These are phyloP conservation scores for Linurgus olivaceus DNA, from an alignment of 2,797 vertebrate species.

Conservation along the genomic window DNA sequence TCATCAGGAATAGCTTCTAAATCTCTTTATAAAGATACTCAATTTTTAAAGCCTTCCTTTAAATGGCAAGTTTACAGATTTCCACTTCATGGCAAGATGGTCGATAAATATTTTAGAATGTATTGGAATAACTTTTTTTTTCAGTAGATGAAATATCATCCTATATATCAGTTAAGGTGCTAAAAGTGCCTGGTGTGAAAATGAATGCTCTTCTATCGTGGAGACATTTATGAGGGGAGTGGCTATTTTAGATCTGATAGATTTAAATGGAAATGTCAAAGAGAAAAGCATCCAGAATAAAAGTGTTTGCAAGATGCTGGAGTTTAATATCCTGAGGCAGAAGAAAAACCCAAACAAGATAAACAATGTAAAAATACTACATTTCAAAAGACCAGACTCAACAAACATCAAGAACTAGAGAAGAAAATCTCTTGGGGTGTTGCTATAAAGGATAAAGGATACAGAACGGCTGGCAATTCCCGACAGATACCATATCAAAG, in stretches of 20 bases:
- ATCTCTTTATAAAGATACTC: background rate
- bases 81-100: background rate
- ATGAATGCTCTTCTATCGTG: background rate
- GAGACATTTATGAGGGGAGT: background rate
- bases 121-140: background rate
- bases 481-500: background rate
- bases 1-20: background rate
- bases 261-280: slow-evolving; percentile 8
- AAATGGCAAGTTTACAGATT: background rate
- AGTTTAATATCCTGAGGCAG: background rate
- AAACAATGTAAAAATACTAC: background rate
- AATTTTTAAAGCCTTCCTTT: background rate
- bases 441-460: background rate
- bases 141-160: background rate
- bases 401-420: background rate
- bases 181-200: background rate
- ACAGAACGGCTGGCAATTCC: background rate
- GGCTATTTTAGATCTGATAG: background rate
- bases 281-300: background rate
- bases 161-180: background rate
- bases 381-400: background rate
- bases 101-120: background rate
- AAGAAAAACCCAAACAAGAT: background rate
- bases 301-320: background rate
- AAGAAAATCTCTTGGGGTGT: background rate